A percentile compares a stretch with the other conserved stretches of the same genome.
Conservation (phyloP, 2,888 invertebrate species). For the Leptopterna dolabrata region DNA sequence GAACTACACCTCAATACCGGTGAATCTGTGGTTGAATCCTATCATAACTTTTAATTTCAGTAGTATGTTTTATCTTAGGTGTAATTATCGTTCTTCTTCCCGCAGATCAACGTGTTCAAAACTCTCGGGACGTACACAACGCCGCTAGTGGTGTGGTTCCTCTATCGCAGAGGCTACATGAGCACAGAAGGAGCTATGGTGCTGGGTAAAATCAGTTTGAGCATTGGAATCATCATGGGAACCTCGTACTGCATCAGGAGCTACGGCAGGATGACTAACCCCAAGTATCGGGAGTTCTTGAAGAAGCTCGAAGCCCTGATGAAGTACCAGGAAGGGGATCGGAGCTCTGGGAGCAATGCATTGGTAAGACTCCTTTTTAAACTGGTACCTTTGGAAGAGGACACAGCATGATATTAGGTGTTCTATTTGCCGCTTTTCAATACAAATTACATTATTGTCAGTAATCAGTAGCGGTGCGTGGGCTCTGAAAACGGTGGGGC, state of each 20-base stretch:
- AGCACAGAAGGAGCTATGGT: slow-evolving; percentile 71
- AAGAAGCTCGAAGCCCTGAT: slow-evolving; percentile 68
- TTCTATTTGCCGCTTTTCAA: too few relatives aligned
- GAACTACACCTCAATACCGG: too few relatives aligned
- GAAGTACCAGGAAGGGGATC: background rate
- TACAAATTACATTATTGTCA: too few relatives aligned
- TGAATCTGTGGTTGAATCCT: too few relatives aligned
- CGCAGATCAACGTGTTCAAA: slow-evolving; percentile 74
- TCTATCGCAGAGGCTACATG: slow-evolving; percentile 77
- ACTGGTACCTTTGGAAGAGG: too few relatives aligned
- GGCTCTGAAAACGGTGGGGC: too few relatives aligned
- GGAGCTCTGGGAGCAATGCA: background rate
- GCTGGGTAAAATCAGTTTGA: slow-evolving; percentile 73
- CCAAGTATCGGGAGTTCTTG: slow-evolving; percentile 78
- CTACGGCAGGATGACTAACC: slow-evolving; percentile 76
- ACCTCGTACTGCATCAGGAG: slow-evolving; percentile 76
- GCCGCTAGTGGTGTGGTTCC: slow-evolving; percentile 78
- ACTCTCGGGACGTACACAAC: slow-evolving; percentile 79
- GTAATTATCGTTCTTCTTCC: slow-evolving; percentile 60
- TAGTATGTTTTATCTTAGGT: background rate
- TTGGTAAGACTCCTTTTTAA: background rate
- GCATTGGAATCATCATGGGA: slow-evolving; percentile 76
- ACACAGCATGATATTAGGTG: too few relatives aligned
- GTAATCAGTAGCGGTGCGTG: too few relatives aligned
- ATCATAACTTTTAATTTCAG: background rate